These are phyloP conservation scores for Phortica okadai DNA, from an alignment of 2,888 invertebrate species.

Conservation along the genomic window DNA sequence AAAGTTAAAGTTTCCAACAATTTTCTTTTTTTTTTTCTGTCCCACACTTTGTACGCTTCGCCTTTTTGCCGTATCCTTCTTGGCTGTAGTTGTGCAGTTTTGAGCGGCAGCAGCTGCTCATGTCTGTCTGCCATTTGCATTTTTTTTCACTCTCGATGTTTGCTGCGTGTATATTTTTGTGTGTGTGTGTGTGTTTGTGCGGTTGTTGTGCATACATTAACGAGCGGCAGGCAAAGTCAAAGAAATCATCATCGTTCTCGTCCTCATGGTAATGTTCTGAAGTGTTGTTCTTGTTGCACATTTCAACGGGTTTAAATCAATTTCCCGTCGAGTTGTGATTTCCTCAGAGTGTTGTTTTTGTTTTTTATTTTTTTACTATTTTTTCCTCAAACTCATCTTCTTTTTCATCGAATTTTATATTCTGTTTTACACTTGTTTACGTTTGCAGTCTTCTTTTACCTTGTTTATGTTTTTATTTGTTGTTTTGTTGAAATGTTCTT, in stretches of 20 bases:
- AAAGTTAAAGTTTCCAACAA: conserved; percentile 2
- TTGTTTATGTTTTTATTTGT: background rate
- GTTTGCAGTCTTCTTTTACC: background rate
- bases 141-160: background rate
- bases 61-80: background rate
- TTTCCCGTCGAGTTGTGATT: conserved; percentile 29
- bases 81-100: background rate
- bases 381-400: background rate
- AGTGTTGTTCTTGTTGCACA: conserved; percentile 24
- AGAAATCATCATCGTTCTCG: conserved; percentile 10
- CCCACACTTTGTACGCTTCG: background rate
- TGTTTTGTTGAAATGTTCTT: background rate
- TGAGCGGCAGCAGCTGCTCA: conserved; percentile 19
- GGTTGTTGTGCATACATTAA: conserved; percentile 27
- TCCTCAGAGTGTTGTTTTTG: conserved; percentile 22
- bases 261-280: conserved; percentile 2
- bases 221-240: conserved; percentile 23
- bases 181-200: conserved; percentile 1
- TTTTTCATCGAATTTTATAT: background rate
- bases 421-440: conserved; percentile 5
- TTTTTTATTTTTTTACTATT: background rate
- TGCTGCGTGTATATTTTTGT: background rate
- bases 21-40: background rate
- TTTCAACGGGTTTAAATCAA: conserved; percentile 31
- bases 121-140: conserved; percentile 21